These are phyloP conservation scores for Tapera naevia DNA, from an alignment of 2,797 vertebrate species.

Conservation along the genomic window DNA sequence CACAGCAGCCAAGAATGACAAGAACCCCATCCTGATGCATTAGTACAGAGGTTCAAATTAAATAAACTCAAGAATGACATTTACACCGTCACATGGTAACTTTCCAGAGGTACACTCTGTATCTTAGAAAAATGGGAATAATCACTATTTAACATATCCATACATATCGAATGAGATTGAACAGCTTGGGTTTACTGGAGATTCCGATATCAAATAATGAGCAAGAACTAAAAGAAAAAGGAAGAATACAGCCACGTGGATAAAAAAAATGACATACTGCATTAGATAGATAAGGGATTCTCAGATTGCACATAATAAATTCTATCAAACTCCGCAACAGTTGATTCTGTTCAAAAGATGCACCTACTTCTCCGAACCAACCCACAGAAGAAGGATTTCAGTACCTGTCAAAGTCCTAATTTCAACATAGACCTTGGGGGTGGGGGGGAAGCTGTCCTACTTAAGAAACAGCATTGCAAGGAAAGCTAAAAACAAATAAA, in stretches of 20 bases:
- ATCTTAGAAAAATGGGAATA: background rate
- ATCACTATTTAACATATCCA: background rate
- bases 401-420: background rate
- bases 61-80: background rate
- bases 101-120: background rate
- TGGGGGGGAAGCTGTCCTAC: constrained; percentile 24
- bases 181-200: background rate
- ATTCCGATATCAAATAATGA: background rate
- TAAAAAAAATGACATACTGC: background rate
- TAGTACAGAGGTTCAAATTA: background rate
- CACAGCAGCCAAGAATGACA: background rate
- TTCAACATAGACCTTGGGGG: constrained; percentile 21
- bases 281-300: background rate
- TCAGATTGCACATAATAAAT: background rate
- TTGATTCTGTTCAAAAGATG: background rate
- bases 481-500: constrained; percentile 51
- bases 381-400: background rate
- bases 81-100: background rate
- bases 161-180: background rate
- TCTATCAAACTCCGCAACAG: background rate
- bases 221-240: background rate
- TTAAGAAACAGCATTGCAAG: constrained; percentile 44
- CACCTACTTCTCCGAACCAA: background rate
- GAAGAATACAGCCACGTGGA: background rate
- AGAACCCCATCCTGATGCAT: background rate